Base-by-base conservation (phyloP, 1,140 invertebrate genomes). In the Aphelenchoides besseyi region DNA sequence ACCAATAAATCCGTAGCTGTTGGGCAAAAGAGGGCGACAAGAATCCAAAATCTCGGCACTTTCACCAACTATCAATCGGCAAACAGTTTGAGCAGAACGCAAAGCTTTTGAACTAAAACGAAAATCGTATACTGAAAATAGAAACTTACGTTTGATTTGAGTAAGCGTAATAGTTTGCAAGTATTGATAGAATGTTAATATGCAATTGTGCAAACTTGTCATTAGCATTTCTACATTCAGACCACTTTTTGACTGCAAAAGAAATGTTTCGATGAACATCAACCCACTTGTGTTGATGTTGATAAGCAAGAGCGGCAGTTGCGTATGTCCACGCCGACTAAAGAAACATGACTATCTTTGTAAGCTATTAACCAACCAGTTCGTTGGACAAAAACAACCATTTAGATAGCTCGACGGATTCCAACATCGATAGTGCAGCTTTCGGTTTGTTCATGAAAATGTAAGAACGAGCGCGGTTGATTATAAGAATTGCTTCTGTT, bases 371-470 rank as follows among this genome's bases (percentile, higher is more conserved):
- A 2, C 2, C n/a, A 29, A 61, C 59, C n/a, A n/a, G n/a, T 61
- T 18, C 59, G 28, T 61, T 35, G n/a, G n/a, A 1, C 2, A 18
- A n/a, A 36, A n/a, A 61, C 2, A 2, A 1, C 2, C 2, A 18
- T 61, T 18, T 18, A 18, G 59, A n/a, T n/a, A 18, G n/a, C 33
- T 61, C 30, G n/a, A n/a, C 26, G 2, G n/a, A n/a, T 26, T n/a
- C 30, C 59, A 61, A 61, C 28, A 36, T n/a, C 2, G n/a, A 18
- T 28, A 61, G 30, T 2, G 59, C 59, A 18, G n/a, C 59, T n/a
- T 16, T 18, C n/a, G 59, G n/a, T 30, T 61, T 61, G 30, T 61
- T 61, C 59, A 61, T 61, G 30, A 61, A 61, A n/a, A 61, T 36
- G n/a, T 18, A 30, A 61, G 16, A 61, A 61, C 59, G 59, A 35